Percentiles rank a stretch among this genome's conserved stretches.
These are phyloP conservation scores for Rhysida immarginata DNA, from an alignment of 1,140 invertebrate genomes.

Conservation along the genomic window DNA sequence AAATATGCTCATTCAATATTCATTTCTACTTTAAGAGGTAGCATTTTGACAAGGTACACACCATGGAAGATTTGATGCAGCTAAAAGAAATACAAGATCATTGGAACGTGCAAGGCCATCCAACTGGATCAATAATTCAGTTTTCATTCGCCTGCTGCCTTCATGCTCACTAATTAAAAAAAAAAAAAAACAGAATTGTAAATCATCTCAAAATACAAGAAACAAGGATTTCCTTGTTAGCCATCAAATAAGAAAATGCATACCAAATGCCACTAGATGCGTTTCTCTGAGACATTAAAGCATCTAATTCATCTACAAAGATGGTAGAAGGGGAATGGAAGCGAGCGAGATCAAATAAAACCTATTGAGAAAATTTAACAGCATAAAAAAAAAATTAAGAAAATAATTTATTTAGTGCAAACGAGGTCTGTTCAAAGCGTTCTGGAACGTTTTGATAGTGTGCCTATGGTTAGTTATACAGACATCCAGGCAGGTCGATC, in stretches of 20 bases:
- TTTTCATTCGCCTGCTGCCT: slow-evolving; percentile 39
- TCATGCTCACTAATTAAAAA: slow-evolving; percentile 34
- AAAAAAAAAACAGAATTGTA: no score
- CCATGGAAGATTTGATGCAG: slow-evolving; percentile 85
- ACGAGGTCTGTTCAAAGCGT: no score
- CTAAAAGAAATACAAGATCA: slow-evolving; percentile 59
- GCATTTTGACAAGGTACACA: slow-evolving; percentile 23
- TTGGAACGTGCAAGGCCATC: slow-evolving; percentile 41
- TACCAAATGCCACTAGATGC: no score
- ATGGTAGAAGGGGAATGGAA: slow-evolving; percentile 38
- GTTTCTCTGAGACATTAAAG: slow-evolving; percentile 36
- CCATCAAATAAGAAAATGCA: no score
- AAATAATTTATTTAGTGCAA: no score
- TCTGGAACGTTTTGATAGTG: no score
- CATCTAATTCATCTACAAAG: slow-evolving; percentile 38
- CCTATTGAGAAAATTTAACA: no score
- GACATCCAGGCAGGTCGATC: no score
- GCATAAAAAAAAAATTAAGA: no score
- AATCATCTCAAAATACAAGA: not conserved
- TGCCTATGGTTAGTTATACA: no score
- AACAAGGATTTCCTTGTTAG: not conserved
- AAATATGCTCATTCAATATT: not conserved
- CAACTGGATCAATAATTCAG: slow-evolving; percentile 66
- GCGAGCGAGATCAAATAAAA: slow-evolving; percentile 37
- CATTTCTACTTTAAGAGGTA: not conserved